Evolutionary conservation across 2,113 vertebrate genomes (phyloP), one percentile per base, ranked within the genome.

Genomic region (Urocolius indicus): DNA sequence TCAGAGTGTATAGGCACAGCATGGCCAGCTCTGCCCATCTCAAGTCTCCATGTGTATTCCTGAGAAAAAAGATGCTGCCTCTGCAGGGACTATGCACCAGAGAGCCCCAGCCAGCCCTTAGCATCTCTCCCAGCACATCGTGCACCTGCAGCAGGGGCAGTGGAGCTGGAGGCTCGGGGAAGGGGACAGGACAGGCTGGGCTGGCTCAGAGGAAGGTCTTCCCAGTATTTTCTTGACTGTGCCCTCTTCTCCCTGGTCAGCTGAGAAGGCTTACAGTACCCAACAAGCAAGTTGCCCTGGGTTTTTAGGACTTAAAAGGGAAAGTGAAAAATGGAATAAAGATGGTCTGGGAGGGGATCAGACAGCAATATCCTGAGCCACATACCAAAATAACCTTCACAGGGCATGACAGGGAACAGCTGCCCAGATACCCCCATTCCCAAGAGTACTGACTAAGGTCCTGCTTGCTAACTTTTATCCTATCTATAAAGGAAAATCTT

Each of bases 61-160:
- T 69, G 21, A 61, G 78, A 87, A 62, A 63, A 73, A 24, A 78
- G 26, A 14, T 41, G 34, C 48, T 67, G 65, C 30, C 46, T 11
- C 76, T 71, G 30, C 5, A 10, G 34, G 14, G 5, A 23, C 23
- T 2, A 4, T 78, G 46, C 34, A n/a, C 11, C 5, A 6, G 59
- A 30, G 18, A 81, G 45, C 58, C 57, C 63, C 3, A 2, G 59
- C 66, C 73, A 62, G 48, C 55, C 17, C 14, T 55, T 34, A 12
- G 36, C 36, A 10, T 20, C 7, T 36, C 16, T 55, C 36, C 36
- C 43, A 41, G 67, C 68, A 41, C 17, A 34, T 90, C 38, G 34
- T 43, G 5, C 59, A 52, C 32, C 63, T 3, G 4, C 0, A 1
- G 57, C 11, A 7, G 24, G 22, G 13, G 48, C 2, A 0, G 21